phyloP scores from a whole-genome alignment of 1,140 invertebrate species.

The Sogatella furcifera region DNA sequence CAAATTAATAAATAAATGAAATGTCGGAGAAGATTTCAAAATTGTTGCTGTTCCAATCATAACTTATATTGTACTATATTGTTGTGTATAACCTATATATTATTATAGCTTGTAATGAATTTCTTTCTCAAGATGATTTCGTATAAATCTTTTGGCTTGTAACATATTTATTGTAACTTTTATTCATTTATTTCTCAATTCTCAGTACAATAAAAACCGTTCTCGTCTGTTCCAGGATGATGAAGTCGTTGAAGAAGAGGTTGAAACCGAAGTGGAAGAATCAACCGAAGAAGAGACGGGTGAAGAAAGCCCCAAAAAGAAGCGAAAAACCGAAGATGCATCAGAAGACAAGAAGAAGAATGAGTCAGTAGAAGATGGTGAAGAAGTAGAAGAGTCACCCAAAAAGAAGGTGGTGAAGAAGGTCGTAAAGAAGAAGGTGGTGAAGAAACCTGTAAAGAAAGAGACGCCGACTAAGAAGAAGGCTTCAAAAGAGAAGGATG shows the following conservation, averaged over 20 bases:
- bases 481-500: conserved; percentile 6
- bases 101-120: too few species aligned
- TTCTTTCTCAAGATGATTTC: too few species aligned
- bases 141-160: too few species aligned
- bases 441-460: neutral
- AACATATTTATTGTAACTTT: too few species aligned
- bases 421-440: conserved; percentile 1
- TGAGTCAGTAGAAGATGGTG: conserved; percentile 9
- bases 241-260: neutral
- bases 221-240: neutral
- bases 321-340: neutral
- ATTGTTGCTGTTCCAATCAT: too few species aligned
- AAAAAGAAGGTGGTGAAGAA: conserved; percentile 1
- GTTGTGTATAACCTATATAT: too few species aligned
- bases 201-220: too few species aligned
- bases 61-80: too few species aligned
- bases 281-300: neutral
- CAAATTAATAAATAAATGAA: too few species aligned
- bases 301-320: neutral
- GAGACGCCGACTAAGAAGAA: conserved; percentile 7
- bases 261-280: neutral
- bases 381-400: neutral
- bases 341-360: neutral
- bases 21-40: too few species aligned
- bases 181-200: too few species aligned